phyloP scores from a whole-genome alignment of 2,113 vertebrate genomes.

The Ptilonorhynchus violaceus region DNA sequence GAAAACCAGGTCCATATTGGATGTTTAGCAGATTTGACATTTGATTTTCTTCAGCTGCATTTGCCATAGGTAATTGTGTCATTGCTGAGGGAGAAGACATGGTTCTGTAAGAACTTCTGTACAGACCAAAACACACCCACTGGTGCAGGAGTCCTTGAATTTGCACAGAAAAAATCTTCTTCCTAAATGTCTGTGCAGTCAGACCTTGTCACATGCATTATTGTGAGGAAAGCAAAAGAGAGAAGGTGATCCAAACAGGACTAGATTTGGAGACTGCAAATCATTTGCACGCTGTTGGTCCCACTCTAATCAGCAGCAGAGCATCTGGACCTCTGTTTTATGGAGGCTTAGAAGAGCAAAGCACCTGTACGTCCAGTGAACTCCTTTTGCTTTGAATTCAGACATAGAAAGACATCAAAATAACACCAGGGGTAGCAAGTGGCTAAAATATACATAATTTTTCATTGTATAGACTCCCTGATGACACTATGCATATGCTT shows the following conservation, averaged over 20 bases:
- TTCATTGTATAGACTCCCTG: not conserved
- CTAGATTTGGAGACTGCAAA: not conserved
- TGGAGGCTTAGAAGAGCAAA: not conserved
- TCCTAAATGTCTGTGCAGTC: not conserved
- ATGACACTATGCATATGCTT: not conserved
- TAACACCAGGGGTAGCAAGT: not conserved
- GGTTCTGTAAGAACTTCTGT: not conserved
- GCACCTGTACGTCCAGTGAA: not conserved
- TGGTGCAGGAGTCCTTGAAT: not conserved
- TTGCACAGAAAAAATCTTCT: not conserved
- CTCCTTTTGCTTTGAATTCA: not conserved
- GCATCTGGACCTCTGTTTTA: not conserved
- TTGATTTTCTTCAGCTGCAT: not conserved
- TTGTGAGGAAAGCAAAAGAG: not conserved
- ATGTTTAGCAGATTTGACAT: not conserved
- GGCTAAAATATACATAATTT: not conserved
- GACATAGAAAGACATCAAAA: not conserved
- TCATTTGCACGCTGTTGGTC: not conserved
- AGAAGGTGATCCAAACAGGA: not conserved
- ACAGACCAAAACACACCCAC: not conserved
- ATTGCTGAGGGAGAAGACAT: not conserved
- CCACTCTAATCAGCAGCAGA: not conserved
- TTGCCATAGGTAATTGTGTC: not conserved
- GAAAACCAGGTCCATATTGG: not conserved
- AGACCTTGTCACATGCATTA: fast-evolving